Base-by-base conservation (phyloP, 2,888 invertebrate genomes). In the Stegophylla sp. region DNA sequence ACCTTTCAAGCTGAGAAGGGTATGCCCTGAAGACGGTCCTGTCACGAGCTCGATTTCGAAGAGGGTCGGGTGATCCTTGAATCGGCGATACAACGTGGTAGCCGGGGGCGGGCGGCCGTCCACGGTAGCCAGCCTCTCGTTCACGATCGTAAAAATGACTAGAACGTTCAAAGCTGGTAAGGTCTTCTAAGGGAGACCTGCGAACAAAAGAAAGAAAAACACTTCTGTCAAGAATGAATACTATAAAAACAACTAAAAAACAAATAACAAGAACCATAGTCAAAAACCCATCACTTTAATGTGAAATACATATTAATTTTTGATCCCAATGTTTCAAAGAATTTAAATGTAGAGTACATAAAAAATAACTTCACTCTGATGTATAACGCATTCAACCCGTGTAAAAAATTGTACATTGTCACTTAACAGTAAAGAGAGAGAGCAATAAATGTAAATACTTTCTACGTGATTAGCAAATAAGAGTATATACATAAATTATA, bases 121-220 rank as follows among this genome's bases (percentile, higher is more conserved):
- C 84, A 83, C 84, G 82, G 84, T 84, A 83, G 83, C 82, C 85
- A 85, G 82, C 84, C 82, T 83, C 85, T 82, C 83, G 83, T 84
- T 85, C 85, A 83, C 88, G 87, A 83, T 89, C 89, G 86, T 89
- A 89, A 86, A 89, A 89, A 85, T 87, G 87, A 86, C 87, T 87
- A 86, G 87, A 86, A 82, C 82, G 79, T 84, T 89, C 88, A 83
- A 88, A 89, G 85, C 89, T 89, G 84, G 86, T 86, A 83, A 86
- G 86, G 85, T 88, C 88, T 85, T 89, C 89, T 84, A 89, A 89
- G 82, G 88, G 85, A 83, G 89, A 87, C 86, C 89, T 89, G 85
- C 66, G 85, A 81, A 79, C 66, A 67, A 59, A 71, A 34, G 48
- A 51, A 59, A 67, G n/a, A 45, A 82, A n/a, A 17, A 17, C 9